Evolutionary conservation across 2,888 invertebrate genomes (phyloP), one percentile per base, ranked within the genome.

Genomic region (Rhamnusium bicolor): DNA sequence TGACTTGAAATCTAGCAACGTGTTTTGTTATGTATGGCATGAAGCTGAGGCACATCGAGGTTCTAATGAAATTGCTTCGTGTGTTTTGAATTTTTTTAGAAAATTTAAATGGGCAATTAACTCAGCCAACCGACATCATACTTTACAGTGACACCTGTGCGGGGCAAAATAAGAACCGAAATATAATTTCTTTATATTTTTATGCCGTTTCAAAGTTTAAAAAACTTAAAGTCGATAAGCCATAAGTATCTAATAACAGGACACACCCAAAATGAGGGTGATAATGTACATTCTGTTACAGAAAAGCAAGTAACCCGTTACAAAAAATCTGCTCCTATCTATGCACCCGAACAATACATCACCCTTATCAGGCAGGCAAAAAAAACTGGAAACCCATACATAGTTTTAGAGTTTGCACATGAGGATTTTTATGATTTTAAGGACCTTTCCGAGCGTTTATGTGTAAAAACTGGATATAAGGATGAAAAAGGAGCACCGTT

Each of bases 81-180:
- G 63, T 49, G 47, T 63, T 63, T 63, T 63, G 49, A 63, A 63
- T 16, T 63, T 47, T 47, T 49, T 63, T n/a, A 24, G 49, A 49
- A 47, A 63, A 46, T 63, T 63, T 63, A 49, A 47, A 47, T 63
- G 19, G 12, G 40, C 46, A 46, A 19, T 46, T 49, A n/a, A 49
- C 18, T 63, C 21, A 49, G 19, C 63, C 49, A 10, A 63, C 49
- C 2, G 63, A 63, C 49, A 49, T 63, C 21, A 63, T 63, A 46
- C 47, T 63, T 27, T 63, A 63, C 47, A 63, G 63, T 49, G 63
- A 63, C 24, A 63, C 46, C 47, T 63, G 63, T 47, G 21, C 6
- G 46, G 47, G 47, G 47, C 63, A 63, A 47, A 46, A 63, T n/a
- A 63, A 63, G 49, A 63, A 63, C 19, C 63, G 49, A 21, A 47